These are phyloP conservation scores for Leptinotarsa juncta DNA, from an alignment of 2,888 invertebrate species.

Conservation along the genomic window DNA sequence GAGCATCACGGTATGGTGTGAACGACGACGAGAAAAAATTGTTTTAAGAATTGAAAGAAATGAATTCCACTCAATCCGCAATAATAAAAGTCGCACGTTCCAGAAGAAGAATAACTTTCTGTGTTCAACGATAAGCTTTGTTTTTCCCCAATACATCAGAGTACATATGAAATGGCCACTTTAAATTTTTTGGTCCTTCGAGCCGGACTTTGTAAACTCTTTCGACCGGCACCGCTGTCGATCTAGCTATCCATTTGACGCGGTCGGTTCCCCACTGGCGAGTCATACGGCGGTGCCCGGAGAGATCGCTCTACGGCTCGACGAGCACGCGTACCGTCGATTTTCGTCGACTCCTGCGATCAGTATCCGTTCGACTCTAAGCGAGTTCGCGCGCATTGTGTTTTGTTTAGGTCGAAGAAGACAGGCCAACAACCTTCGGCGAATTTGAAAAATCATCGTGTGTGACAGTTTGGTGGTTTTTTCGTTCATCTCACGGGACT, in stretches of 20 bases:
- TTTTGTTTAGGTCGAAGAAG: constrained; percentile 29
- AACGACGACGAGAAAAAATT: too few species aligned
- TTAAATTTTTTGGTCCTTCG: not conserved
- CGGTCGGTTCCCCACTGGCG: constrained; percentile 26
- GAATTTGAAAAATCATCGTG: constrained; percentile 31
- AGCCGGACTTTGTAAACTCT: constrained; percentile 6
- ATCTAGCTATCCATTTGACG: not conserved
- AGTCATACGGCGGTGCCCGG: constrained; percentile 28
- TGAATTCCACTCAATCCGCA: too few species aligned
- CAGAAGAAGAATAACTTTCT: too few species aligned
- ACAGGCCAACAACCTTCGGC: constrained; percentile 44
- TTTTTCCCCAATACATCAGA: too few species aligned
- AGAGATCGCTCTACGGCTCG: constrained; percentile 34
- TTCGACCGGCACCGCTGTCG: not conserved
- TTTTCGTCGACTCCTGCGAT: constrained; percentile 18
- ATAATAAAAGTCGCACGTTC: too few species aligned
- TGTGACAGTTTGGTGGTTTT: constrained; percentile 32
- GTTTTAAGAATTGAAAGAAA: too few species aligned
- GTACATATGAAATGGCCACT: not conserved
- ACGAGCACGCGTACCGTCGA: constrained; percentile 26
- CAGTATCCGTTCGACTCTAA: constrained; percentile 31
- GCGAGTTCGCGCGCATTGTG: constrained; percentile 23
- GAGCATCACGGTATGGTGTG: too few species aligned
- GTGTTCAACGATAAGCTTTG: too few species aligned
- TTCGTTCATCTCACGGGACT: constrained; percentile 29